Evolutionary conservation across 2,888 invertebrate genomes (phyloP).

Genomic region (Tenodera sinensis): DNA sequence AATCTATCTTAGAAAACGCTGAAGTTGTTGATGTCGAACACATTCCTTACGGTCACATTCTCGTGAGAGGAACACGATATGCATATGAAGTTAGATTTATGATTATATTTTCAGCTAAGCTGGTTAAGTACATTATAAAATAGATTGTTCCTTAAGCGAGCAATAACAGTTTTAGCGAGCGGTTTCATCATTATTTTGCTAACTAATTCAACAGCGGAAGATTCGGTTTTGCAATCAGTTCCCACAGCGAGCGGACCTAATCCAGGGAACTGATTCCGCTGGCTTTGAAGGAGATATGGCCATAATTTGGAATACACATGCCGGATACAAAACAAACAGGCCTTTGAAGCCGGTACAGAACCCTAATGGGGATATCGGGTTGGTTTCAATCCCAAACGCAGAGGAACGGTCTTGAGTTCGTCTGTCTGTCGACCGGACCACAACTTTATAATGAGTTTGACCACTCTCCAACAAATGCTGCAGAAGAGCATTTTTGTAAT

Average conservation of each 20-base stretch:
- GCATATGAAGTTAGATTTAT: too few species aligned
- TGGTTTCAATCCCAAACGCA: background rate
- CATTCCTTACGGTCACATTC: too few species aligned
- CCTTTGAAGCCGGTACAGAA: background rate
- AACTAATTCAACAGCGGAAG: background rate
- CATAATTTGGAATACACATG: background rate
- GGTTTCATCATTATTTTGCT: too few species aligned
- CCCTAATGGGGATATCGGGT: background rate
- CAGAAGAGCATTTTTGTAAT: background rate
- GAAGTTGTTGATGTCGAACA: too few species aligned
- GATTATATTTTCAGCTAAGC: too few species aligned
- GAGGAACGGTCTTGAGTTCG: background rate
- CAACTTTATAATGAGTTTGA: background rate
- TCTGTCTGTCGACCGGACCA: background rate
- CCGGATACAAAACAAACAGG: background rate
- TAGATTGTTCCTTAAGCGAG: too few species aligned
- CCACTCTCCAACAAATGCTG: background rate
- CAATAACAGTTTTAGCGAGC: too few species aligned
- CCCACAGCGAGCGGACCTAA: background rate
- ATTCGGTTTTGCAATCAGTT: background rate
- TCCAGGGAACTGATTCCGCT: background rate
- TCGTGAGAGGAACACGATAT: too few species aligned
- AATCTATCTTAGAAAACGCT: too few species aligned
- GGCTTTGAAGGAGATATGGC: background rate
- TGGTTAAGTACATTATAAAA: too few species aligned